A percentile compares a stretch with the other conserved stretches of the same genome.
Conservation (phyloP, 2,113 vertebrate genomes). For the Sceloporus undulatus region DNA sequence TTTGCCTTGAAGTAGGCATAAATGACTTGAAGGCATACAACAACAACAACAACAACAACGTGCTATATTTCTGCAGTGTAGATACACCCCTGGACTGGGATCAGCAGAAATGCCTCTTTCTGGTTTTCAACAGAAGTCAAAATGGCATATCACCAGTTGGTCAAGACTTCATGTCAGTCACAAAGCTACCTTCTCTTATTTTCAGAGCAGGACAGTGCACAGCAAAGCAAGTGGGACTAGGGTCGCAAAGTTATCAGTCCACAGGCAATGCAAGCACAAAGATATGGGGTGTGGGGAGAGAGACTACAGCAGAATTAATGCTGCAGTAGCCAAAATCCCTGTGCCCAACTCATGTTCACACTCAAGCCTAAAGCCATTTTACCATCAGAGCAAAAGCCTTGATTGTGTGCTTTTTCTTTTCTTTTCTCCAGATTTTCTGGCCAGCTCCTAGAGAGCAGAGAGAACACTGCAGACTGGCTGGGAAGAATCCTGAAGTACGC, state of each 20-base stretch:
- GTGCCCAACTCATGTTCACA: not conserved
- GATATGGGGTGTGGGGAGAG: not conserved
- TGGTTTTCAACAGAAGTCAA: not conserved
- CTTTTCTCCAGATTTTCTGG: constrained; percentile 84
- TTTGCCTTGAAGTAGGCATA: too few relatives aligned
- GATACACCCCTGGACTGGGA: too few relatives aligned
- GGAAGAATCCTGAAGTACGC: constrained; percentile 82
- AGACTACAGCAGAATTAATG: not conserved
- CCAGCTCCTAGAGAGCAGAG: constrained; percentile 81
- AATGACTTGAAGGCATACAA: too few relatives aligned
- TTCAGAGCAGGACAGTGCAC: not conserved
- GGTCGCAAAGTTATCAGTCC: not conserved
- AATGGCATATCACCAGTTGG: not conserved
- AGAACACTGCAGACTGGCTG: constrained; percentile 83
- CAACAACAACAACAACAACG: too few relatives aligned
- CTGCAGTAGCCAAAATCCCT: not conserved
- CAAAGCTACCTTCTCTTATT: not conserved
- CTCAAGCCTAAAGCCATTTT: not conserved
- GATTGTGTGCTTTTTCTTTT: not conserved
- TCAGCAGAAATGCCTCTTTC: not conserved
- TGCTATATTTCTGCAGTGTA: too few relatives aligned
- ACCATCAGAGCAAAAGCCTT: not conserved
- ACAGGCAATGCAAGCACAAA: too few relatives aligned
- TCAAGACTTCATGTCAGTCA: not conserved
- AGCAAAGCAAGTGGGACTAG: not conserved